These are phyloP conservation scores for Leptopilina clavipes DNA, from an alignment of 1,140 invertebrate species.

Conservation along the genomic window DNA sequence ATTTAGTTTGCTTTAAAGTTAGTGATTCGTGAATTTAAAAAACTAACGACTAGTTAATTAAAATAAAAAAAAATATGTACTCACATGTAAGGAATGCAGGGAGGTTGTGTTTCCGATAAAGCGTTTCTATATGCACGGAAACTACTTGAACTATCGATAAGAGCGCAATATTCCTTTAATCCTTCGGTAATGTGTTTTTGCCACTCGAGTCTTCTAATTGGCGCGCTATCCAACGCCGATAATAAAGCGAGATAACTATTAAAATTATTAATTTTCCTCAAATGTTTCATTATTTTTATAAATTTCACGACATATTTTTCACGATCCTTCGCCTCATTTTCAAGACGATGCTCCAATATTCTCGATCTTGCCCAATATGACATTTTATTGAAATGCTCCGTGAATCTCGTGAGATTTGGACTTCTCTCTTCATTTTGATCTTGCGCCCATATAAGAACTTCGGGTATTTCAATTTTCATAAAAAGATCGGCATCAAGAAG, in stretches of 20 bases:
- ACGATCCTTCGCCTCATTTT: conserved; percentile 92
- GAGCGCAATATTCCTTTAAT: conserved; percentile 93
- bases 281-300: conserved; percentile 98
- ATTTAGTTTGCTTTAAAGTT: no score
- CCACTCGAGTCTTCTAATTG: conserved; percentile 96
- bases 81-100: conserved; percentile 99
- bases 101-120: conserved; percentile 94
- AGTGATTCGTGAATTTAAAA: no score
- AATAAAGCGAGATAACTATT: conserved; percentile 98
- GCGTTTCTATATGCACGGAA: conserved; percentile 96
- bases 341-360: conserved; percentile 81
- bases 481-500: conserved; percentile 96
- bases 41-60: no score
- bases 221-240: conserved; percentile 97
- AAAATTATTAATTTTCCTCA: conserved; percentile 98
- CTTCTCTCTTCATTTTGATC: conserved; percentile 98
- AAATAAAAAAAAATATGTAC: conserved; percentile 63
- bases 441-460: conserved; percentile 96
- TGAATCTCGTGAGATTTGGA: conserved; percentile 97
- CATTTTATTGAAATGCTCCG: conserved; percentile 99
- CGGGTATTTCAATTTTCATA: conserved; percentile 96
- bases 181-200: conserved; percentile 94
- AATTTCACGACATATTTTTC: conserved; percentile 98
- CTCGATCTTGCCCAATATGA: conserved; percentile 89
- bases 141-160: conserved; percentile 97